These are phyloP conservation scores for Diadophis punctatus DNA, from an alignment of 2,113 vertebrate species.

Conservation along the genomic window DNA sequence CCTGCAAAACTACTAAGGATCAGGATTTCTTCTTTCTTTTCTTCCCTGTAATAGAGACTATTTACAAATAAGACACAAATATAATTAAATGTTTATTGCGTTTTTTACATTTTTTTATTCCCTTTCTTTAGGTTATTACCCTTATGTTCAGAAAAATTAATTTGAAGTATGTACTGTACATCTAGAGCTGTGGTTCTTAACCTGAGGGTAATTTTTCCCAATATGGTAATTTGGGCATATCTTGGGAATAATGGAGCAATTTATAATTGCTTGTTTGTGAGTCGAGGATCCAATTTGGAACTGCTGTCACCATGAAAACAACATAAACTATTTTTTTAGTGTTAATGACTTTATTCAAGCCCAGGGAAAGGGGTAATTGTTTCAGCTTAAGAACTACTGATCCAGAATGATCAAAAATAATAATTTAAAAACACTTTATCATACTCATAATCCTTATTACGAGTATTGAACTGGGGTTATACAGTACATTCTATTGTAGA, in stretches of 20 bases:
- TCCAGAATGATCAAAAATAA: background rate
- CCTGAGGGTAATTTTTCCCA: background rate
- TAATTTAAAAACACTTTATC: slow-evolving; percentile 15
- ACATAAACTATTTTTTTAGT: background rate
- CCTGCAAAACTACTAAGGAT: background rate
- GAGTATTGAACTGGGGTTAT: background rate
- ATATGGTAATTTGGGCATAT: background rate
- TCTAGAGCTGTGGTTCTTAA: background rate
- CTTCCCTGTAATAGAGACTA: background rate
- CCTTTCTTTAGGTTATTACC: background rate
- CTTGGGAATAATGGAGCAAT: background rate
- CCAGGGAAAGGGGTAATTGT: background rate
- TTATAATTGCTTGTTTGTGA: background rate
- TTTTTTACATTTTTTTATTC: background rate
- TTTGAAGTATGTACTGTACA: slow-evolving; percentile 9
- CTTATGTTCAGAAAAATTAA: background rate
- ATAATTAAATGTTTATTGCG: background rate
- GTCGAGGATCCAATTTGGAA: background rate
- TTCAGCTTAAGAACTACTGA: background rate
- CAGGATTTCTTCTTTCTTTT: background rate
- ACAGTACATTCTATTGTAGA: background rate
- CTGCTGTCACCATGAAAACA: background rate
- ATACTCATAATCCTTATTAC: background rate
- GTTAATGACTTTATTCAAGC: background rate
- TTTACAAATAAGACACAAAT: background rate